Percentiles rank a stretch among this genome's conserved stretches.
phyloP scores from a whole-genome alignment of 2,888 invertebrate species.

The Biston betularia region DNA sequence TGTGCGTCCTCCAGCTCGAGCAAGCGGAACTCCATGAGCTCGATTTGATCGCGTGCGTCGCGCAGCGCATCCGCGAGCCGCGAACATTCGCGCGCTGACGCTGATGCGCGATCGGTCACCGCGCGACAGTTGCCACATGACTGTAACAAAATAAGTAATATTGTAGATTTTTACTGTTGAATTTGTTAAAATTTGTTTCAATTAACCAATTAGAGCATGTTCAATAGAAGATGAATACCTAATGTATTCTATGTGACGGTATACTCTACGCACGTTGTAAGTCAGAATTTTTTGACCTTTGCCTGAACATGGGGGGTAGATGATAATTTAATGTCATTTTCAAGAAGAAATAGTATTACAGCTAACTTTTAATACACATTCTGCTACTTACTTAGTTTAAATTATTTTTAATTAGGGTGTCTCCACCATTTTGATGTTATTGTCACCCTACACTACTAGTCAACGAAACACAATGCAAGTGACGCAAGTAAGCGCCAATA shows the following conservation, averaged over 20 bases:
- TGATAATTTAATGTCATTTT: no score
- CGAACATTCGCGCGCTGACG: conserved; percentile 82
- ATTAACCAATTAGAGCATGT: no score
- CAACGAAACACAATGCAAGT: conserved; percentile 64
- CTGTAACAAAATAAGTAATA: conserved; percentile 56
- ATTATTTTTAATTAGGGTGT: not conserved
- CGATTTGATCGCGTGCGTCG: conserved; percentile 92
- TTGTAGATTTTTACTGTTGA: not conserved
- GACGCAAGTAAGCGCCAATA: conserved; percentile 75
- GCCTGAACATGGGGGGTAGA: no score
- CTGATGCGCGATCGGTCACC: conserved; percentile 76
- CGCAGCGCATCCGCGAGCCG: conserved; percentile 88
- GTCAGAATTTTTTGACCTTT: no score
- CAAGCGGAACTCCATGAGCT: conserved; percentile 92
- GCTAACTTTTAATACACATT: no score
- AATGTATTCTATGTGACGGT: no score
- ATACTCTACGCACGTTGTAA: no score
- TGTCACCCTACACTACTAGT: conserved; percentile 57
- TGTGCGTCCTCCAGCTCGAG: conserved; percentile 90
- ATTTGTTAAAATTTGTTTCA: no score
- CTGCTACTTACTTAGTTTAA: no score
- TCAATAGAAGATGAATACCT: no score
- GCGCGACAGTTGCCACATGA: conserved; percentile 79
- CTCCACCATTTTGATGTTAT: conserved; percentile 25
- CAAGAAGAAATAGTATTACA: no score